Evolutionary conservation across 2,113 vertebrate genomes (phyloP).

Genomic region (Cyphomyrus discorhynchus): DNA sequence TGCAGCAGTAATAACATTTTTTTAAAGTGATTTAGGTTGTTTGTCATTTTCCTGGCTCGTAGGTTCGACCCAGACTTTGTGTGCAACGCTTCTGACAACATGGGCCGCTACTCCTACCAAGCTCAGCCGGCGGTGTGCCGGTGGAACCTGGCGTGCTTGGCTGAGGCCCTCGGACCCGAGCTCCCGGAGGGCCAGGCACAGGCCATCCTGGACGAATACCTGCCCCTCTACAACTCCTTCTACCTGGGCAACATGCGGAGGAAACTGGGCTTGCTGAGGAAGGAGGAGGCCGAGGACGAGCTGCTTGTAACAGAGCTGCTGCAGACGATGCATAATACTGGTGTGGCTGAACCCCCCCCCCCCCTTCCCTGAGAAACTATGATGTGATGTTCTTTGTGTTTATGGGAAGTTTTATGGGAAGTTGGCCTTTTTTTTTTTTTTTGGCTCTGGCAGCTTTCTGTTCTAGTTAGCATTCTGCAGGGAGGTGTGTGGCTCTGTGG

Average conservation of each 20-base stretch:
- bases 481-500: not conserved
- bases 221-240: constrained; percentile 71
- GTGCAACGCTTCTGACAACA: constrained; percentile 86
- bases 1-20: not conserved
- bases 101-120: constrained; percentile 83
- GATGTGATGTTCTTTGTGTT: not conserved
- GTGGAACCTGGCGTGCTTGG: constrained; percentile 89
- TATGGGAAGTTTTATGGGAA: too few relatives aligned
- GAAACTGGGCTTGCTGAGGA: constrained; percentile 78
- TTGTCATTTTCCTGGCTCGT: not conserved
- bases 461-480: not conserved
- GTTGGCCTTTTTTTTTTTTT: not conserved
- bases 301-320: constrained; percentile 73
- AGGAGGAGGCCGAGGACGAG: constrained; percentile 70
- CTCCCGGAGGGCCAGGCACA: constrained; percentile 66
- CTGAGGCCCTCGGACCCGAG: constrained; percentile 82
- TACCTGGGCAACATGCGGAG: constrained; percentile 84
- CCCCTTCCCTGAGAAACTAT: not conserved
- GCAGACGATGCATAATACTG: constrained; percentile 87
- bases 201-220: constrained; percentile 70
- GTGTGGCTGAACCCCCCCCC: constrained; percentile 45
- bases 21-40: not conserved
- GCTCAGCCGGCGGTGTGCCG: constrained; percentile 85
- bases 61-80: constrained; percentile 92
- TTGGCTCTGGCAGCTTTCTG: not conserved